Evolutionary conservation across 2,888 invertebrate genomes (phyloP).

Genomic region (Cephonodes hylas): DNA sequence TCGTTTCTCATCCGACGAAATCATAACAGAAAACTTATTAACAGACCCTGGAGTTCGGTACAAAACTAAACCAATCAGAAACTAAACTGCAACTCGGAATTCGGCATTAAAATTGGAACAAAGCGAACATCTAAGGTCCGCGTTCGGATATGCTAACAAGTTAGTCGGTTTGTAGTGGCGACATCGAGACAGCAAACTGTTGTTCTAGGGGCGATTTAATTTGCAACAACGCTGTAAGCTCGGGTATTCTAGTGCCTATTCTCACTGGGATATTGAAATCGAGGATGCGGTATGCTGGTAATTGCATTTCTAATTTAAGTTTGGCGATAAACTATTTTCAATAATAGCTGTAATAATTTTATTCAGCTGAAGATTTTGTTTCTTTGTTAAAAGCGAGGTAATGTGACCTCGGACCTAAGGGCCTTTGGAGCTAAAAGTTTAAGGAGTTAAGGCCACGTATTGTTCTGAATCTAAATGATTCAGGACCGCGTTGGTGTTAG

Average conservation of each 20-base stretch:
- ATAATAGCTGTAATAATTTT: too few relatives aligned
- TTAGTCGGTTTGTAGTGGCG: slow-evolving; percentile 8
- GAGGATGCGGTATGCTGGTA: slow-evolving; percentile 1
- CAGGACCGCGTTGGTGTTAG: too few relatives aligned
- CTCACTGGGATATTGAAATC: neutral
- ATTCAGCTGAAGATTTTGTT: too few relatives aligned
- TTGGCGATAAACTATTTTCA: too few relatives aligned
- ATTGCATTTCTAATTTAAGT: too few relatives aligned
- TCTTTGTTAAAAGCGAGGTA: too few relatives aligned
- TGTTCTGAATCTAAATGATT: too few relatives aligned
- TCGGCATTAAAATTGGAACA: neutral
- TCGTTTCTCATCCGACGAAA: too few relatives aligned
- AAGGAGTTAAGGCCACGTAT: too few relatives aligned
- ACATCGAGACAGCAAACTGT: slow-evolving; percentile 16
- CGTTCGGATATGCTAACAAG: slow-evolving; percentile 9
- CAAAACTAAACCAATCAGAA: neutral
- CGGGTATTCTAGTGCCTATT: slow-evolving; percentile 6
- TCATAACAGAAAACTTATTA: neutral
- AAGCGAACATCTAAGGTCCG: neutral
- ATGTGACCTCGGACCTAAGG: too few relatives aligned
- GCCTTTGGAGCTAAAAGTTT: too few relatives aligned
- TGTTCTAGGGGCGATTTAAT: slow-evolving; percentile 24
- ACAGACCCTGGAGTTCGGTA: neutral
- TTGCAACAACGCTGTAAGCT: slow-evolving; percentile 23
- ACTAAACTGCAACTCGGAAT: neutral